phyloP scores from a whole-genome alignment of 2,797 vertebrate species.

The Stomatorhinus walkeri region DNA sequence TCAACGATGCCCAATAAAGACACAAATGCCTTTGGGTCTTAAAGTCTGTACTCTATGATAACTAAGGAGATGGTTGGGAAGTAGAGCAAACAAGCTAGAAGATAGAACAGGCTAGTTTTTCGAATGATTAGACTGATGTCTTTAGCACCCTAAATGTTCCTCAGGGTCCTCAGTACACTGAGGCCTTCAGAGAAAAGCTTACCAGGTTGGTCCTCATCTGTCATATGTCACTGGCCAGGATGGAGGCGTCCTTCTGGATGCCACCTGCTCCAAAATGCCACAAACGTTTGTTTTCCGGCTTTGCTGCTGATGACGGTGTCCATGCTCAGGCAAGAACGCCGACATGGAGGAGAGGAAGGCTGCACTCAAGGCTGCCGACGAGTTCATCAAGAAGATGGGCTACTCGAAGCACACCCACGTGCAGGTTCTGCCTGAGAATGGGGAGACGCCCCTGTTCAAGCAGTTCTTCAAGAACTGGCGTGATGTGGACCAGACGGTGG shows the following conservation, averaged over 20 bases:
- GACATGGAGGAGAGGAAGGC: constrained; percentile 86
- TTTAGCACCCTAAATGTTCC: not conserved
- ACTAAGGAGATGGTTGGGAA: not conserved
- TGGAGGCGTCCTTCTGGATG: too few species aligned
- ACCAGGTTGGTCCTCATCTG: not conserved
- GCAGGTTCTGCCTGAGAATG: constrained; percentile 84
- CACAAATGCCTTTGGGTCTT: not conserved
- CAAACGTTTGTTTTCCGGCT: not conserved
- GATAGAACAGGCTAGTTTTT: not conserved
- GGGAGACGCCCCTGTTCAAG: constrained; percentile 94
- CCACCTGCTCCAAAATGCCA: not conserved
- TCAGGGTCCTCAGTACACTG: not conserved
- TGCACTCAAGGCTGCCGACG: constrained; percentile 81
- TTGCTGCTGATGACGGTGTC: not conserved
- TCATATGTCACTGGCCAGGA: not conserved
- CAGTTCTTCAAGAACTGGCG: constrained; percentile 99
- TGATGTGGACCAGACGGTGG: constrained; percentile 81
- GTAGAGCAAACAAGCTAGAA: not conserved
- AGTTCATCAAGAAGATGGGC: constrained; percentile 93
- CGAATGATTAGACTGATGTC: not conserved
- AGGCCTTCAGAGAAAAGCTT: not conserved
- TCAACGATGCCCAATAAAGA: not conserved
- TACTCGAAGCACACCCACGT: constrained; percentile 91
- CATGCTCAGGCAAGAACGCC: constrained; percentile 74
- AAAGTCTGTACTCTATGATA: not conserved